Conservation (phyloP, 2,797 vertebrate species). For the Hippoglossus hippoglossus region DNA sequence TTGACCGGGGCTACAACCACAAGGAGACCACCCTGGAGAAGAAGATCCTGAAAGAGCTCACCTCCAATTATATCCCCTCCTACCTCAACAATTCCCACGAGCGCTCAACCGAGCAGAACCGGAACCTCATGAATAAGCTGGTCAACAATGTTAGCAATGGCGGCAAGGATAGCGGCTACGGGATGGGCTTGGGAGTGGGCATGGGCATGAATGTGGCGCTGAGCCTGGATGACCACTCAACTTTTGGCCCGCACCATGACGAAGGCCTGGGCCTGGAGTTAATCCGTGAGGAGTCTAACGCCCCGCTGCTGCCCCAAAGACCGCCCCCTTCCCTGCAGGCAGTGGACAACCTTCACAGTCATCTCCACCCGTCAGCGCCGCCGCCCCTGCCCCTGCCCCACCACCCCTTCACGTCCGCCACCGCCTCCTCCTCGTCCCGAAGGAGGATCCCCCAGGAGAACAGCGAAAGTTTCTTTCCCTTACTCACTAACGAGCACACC, state of each 20-base stretch:
- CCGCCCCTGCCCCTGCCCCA: constrained; percentile 83
- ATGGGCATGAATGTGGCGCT: constrained; percentile 76
- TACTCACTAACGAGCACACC: constrained; percentile 94
- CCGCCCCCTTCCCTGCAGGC: constrained; percentile 75
- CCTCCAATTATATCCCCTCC: constrained; percentile 97
- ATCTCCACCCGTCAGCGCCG: constrained; percentile 81
- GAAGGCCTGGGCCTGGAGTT: constrained; percentile 94
- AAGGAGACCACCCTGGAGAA: constrained; percentile 97
- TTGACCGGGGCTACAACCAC: constrained; percentile 95
- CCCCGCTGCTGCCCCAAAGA: constrained; percentile 91
- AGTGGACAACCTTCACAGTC: constrained; percentile 87
- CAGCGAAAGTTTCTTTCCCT: constrained; percentile 96
- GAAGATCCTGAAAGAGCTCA: constrained; percentile 99
- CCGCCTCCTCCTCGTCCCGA: constrained; percentile 82
- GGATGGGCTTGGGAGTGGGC: constrained; percentile 86
- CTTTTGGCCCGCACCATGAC: constrained; percentile 90
- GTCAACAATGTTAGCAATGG: constrained; percentile 93
- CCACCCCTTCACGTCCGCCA: constrained; percentile 82
- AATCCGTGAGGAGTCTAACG: constrained; percentile 94
- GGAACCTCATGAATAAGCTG: constrained; percentile 97
- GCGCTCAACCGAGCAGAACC: constrained; percentile 91
- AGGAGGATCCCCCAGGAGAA: constrained; percentile 95
- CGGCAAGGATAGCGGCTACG: constrained; percentile 90
- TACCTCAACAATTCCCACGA: constrained; percentile 97
- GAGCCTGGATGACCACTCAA: constrained; percentile 77